Evolutionary conservation across 2,797 vertebrate species (phyloP).

Genomic region (Lepilemur septentrionalis): DNA sequence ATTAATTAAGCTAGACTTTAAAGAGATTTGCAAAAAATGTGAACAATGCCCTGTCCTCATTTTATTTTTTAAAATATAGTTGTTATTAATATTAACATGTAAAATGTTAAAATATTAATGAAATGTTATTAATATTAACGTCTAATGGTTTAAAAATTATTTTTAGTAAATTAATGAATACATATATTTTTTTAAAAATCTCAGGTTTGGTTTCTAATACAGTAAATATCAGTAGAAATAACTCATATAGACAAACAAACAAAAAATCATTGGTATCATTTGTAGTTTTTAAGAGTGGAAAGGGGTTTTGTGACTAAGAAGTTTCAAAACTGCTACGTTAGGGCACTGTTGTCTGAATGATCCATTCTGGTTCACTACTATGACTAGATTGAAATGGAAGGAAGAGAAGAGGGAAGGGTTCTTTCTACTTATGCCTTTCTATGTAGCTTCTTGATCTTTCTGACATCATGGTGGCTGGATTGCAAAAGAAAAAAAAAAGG

Average conservation of each 20-base stretch:
- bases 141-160: not conserved
- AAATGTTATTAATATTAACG: not conserved
- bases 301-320: not conserved
- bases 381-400: not conserved
- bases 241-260: not conserved
- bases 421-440: not conserved
- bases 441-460: not conserved
- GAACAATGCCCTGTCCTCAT: not conserved
- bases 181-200: not conserved
- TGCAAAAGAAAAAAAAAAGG: not conserved
- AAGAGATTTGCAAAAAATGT: constrained; percentile 6
- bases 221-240: not conserved
- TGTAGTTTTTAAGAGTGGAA: not conserved
- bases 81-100: not conserved
- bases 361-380: not conserved
- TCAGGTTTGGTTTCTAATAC: constrained; percentile 1
- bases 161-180: not conserved
- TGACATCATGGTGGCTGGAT: not conserved
- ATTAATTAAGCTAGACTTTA: constrained; percentile 7
- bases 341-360: not conserved
- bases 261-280: not conserved
- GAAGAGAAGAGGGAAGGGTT: not conserved
- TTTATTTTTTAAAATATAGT: not conserved
- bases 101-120: not conserved
- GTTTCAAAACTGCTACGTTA: not conserved